Percentiles rank a stretch among this genome's conserved stretches.
phyloP scores from a whole-genome alignment of 2,113 vertebrate genomes.

The Struthidea cinerea region DNA sequence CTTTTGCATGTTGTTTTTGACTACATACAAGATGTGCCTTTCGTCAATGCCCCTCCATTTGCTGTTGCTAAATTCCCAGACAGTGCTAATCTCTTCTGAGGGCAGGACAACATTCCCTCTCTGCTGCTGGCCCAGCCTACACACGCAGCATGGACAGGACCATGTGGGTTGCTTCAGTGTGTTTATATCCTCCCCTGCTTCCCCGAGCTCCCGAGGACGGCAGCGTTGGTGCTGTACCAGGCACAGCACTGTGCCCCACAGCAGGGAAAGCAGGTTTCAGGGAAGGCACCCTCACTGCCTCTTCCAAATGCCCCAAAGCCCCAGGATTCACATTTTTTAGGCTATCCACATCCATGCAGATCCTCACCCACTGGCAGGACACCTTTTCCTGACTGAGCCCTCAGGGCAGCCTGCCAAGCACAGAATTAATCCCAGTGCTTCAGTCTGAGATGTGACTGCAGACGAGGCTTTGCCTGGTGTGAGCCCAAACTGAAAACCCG shows the following conservation, averaged over 20 bases:
- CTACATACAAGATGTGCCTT: background rate
- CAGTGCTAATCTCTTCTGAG: background rate
- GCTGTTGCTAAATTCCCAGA: background rate
- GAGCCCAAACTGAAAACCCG: background rate
- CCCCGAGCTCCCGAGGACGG: background rate
- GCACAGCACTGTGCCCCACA: background rate
- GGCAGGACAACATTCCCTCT: background rate
- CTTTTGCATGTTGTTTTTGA: background rate
- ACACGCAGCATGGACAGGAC: background rate
- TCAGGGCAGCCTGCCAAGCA: background rate
- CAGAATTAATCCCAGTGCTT: background rate
- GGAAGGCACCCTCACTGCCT: background rate
- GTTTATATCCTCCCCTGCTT: background rate
- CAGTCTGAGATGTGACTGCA: too few relatives aligned
- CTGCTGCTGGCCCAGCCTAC: background rate
- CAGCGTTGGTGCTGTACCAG: rapidly evolving
- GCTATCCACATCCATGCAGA: background rate
- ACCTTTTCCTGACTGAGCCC: background rate
- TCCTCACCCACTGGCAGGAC: background rate
- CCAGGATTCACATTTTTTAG: background rate
- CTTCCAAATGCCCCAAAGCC: background rate
- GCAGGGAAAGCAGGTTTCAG: background rate
- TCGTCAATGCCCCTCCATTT: background rate
- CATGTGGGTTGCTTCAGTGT: background rate
- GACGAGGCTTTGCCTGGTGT: background rate